Evolutionary conservation across 1,140 invertebrate genomes (phyloP), one percentile per base, ranked within the genome.

Genomic region (Parasteatoda tepidariorum): DNA sequence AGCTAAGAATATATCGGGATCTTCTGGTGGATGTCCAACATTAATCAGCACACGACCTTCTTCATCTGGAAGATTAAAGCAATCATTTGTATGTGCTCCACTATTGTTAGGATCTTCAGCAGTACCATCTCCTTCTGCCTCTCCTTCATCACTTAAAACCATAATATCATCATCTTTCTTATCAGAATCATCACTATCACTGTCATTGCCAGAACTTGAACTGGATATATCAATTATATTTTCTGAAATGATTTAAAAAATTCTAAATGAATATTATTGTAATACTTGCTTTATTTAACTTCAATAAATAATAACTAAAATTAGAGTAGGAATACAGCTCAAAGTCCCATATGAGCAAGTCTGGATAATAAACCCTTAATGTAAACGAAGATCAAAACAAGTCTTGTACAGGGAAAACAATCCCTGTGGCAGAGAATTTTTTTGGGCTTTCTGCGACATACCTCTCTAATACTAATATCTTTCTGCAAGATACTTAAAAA

Each of bases 1-100:
- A 6, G 97, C 95, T 41, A 99, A 91, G 89, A 94, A 99, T 61
- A 99, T 94, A 88, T 98, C 97, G 26, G 94, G 93, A 87, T 99
- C 98, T 71, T 93, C 93, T 59, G 94, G 92, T 0, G 96, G 94
- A 90, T 99, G 97, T n/a, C 96, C 97, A 57, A 98, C 93, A 89
- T 99, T 99, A 30, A 99, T 94, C 34, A 98, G 90, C 24, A 99
- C 96, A 59, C 95, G 91, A 2, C 98, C 98, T 88, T 96, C 92
- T 78, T 95, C 94, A 90, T 99, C 96, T 3, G 95, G 95, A 83
- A 94, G 89, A 90, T 99, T 99, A 86, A 96, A 95, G n/a, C 93
- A 90, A 90, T 92, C 91, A 85, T 92, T 87, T 67, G 87, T 88
- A 84, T 90, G 88, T 13, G 87, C 86, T 24, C 88, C 88, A 83